Percentiles rank a stretch among this genome's conserved stretches.
Conservation (phyloP, 2,113 vertebrate species). For the Anthoscopus minutus region DNA sequence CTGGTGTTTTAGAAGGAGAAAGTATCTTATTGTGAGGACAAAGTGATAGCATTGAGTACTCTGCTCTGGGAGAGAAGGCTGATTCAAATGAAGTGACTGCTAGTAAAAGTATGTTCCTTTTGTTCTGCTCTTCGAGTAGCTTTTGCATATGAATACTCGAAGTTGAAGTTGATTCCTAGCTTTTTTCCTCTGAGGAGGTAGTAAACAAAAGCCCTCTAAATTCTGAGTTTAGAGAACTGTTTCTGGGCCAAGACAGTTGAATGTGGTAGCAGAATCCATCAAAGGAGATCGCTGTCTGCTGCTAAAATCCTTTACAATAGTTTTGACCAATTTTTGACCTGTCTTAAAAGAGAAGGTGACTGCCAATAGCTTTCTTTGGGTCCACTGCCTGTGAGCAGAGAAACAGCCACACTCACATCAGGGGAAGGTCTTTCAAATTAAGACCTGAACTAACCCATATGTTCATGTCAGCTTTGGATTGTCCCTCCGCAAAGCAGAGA, state of each 20-base stretch:
- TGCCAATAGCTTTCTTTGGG: not conserved
- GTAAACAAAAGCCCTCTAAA: not conserved
- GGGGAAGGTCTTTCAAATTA: not conserved
- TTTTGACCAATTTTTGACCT: not conserved
- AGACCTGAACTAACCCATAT: not conserved
- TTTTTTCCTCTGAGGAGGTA: not conserved
- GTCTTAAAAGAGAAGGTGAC: not conserved
- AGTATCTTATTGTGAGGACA: not conserved
- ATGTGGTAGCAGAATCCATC: not conserved
- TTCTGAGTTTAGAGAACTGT: not conserved
- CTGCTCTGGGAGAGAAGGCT: not conserved
- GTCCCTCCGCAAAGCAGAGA: not conserved
- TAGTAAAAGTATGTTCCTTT: not conserved
- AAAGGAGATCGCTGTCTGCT: not conserved
- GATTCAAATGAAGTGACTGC: not conserved
- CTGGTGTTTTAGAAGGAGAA: not conserved
- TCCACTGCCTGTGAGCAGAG: not conserved
- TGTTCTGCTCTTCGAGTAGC: not conserved
- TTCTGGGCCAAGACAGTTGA: not conserved
- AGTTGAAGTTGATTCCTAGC: not conserved
- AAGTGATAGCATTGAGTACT: not conserved
- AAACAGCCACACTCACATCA: not conserved
- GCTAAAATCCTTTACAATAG: not conserved
- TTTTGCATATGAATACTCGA: not conserved
- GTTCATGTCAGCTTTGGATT: not conserved